Conservation (phyloP, 2,797 vertebrate species). For the Lepus oiostolus region DNA sequence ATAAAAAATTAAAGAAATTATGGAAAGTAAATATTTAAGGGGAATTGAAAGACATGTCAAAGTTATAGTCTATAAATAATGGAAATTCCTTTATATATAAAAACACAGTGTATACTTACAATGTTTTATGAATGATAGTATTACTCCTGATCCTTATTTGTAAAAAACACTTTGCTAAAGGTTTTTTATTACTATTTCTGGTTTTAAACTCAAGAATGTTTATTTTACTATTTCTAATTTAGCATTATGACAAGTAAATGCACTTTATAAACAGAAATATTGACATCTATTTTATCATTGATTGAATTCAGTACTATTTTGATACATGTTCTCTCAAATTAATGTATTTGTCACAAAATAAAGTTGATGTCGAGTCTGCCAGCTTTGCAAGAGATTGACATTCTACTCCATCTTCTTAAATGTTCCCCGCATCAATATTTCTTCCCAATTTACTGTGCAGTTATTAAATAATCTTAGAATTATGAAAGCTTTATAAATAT, state of each 20-base stretch:
- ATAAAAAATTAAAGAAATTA: neutral
- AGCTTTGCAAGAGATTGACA: neutral
- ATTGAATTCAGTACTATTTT: conserved; percentile 45
- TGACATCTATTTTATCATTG: conserved; percentile 6
- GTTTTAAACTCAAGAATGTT: conserved; percentile 7
- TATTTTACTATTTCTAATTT: neutral
- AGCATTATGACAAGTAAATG: neutral
- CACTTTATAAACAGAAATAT: conserved; percentile 38
- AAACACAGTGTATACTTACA: conserved; percentile 1
- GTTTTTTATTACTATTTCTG: neutral
- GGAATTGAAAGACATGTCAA: neutral
- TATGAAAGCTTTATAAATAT: neutral
- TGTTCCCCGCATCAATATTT: neutral
- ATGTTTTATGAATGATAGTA: neutral
- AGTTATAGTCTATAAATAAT: neutral
- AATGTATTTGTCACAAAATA: neutral
- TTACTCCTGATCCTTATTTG: neutral
- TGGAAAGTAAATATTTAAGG: neutral
- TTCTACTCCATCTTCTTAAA: neutral
- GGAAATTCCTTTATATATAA: neutral
- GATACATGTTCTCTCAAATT: neutral
- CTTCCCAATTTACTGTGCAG: neutral
- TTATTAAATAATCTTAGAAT: conserved; percentile 27
- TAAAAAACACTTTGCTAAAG: conserved; percentile 1
- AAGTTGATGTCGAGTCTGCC: neutral